Evolutionary conservation across 1,140 invertebrate species (phyloP), one percentile per base, ranked within the genome.

Genomic region (Lepidurus packardi): DNA sequence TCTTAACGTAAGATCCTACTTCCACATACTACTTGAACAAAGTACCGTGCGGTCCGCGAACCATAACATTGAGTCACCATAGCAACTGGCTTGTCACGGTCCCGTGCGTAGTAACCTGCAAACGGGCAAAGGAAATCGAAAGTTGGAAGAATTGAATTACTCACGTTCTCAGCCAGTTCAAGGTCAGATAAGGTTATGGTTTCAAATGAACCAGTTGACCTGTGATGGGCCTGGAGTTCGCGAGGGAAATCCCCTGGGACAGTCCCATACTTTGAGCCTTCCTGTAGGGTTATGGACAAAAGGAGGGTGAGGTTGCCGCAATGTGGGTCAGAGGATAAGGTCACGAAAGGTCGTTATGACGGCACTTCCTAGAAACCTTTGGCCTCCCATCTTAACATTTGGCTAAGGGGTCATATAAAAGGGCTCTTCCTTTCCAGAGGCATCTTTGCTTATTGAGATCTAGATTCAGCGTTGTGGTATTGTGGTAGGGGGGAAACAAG

Each of bases 391-490:
- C 53, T 65, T 65, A 34, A 13, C 53, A 21, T 65, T 65, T 65
- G 53, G 53, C 13, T 9, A 65, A 65, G 53, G 53, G 13, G 16
- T n/a, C 53, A 65, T 65, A 21, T 21, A 13, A 65, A 65, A 21
- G 16, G n/a, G 16, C 53, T 65, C 53, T 21, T 65, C 21, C 53
- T 65, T 65, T 34, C 16, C 16, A 65, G 53, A 65, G 53, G 53
- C 53, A 65, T 65, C 53, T 65, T 21, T 13, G 16, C 53, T 65
- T 65, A 65, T 65, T 65, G 53, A 65, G 53, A 65, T 65, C 53
- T 65, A 21, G 53, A 65, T 65, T 65, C 53, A 65, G 53, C 53
- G 53, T 65, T 65, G 53, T 65, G 53, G 53, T n/a, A 65, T 65
- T 7, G 16, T n/a, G 16, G 21, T n/a, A 65, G 53, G 16, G 47